Percentiles rank a stretch among this genome's conserved stretches.
Evolutionary conservation across 2,797 vertebrate species (phyloP).

Genomic region (Sphenopsis melanotis): DNA sequence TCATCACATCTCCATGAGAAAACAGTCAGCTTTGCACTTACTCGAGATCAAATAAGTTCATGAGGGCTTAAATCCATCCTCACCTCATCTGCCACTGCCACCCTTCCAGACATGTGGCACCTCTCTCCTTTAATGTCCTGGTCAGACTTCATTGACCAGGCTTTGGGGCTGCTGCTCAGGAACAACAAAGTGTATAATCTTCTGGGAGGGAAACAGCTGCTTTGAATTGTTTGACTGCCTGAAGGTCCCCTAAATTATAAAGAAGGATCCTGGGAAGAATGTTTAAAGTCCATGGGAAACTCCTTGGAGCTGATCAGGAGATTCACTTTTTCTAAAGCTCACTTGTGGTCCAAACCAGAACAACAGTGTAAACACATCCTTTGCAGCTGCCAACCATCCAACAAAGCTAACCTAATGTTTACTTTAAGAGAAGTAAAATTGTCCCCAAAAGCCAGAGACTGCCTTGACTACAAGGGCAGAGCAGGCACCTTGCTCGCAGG

Average conservation of each 20-base stretch:
- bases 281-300: not conserved
- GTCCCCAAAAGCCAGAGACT: not conserved
- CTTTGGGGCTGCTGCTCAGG: not conserved
- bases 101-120: not conserved
- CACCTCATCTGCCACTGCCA: not conserved
- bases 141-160: not conserved
- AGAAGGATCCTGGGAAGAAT: not conserved
- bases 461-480: not conserved
- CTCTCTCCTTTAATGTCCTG: not conserved
- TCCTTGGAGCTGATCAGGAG: not conserved
- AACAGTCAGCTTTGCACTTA: not conserved
- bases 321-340: not conserved
- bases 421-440: not conserved
- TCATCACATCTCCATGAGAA: not conserved
- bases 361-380: not conserved
- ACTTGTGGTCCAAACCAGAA: not conserved
- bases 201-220: not conserved
- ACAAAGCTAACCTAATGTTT: not conserved
- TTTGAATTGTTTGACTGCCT: not conserved
- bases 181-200: not conserved
- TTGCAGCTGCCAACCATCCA: not conserved
- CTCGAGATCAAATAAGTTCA: fast-evolving
- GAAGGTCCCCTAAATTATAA: not conserved
- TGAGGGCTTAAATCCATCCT: not conserved
- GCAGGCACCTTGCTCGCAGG: not conserved